These are phyloP conservation scores for Drosophila virilis DNA, from an alignment of 1,140 invertebrate genomes.

Conservation along the genomic window DNA sequence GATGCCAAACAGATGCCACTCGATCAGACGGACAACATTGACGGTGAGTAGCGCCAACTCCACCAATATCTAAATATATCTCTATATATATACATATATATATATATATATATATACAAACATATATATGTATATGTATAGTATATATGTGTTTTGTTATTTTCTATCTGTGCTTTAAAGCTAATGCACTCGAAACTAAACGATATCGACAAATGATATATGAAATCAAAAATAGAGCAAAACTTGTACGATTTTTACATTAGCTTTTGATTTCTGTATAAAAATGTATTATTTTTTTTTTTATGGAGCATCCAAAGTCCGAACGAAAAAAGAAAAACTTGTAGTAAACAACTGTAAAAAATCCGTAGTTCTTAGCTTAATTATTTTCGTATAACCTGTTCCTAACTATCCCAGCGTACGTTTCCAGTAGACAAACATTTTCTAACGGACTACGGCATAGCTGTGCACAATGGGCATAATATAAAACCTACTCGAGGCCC, in stretches of 20 bases:
- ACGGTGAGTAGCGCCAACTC: constrained; percentile 74
- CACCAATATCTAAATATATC: constrained; percentile 13
- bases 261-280: constrained; percentile 46
- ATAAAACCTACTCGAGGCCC: not conserved
- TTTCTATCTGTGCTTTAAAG: constrained; percentile 46
- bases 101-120: constrained; percentile 10
- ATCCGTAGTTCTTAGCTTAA: constrained; percentile 33
- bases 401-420: constrained; percentile 33
- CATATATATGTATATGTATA: constrained; percentile 20
- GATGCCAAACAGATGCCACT: constrained; percentile 79
- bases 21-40: constrained; percentile 84
- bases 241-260: constrained; percentile 5
- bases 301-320: constrained; percentile 3
- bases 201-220: constrained; percentile 19
- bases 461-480: constrained; percentile 5
- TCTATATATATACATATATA: constrained; percentile 20
- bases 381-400: constrained; percentile 36
- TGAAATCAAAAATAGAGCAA: not conserved
- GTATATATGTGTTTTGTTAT: constrained; percentile 25
- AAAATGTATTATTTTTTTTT: constrained; percentile 10
- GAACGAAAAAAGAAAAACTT: constrained; percentile 26
- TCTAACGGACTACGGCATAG: not conserved
- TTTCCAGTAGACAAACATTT: constrained; percentile 23
- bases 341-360: constrained; percentile 35
- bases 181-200: constrained; percentile 44